Base-by-base conservation (phyloP, 2,888 invertebrate genomes). In the Lepeophtheirus nordmannii region DNA sequence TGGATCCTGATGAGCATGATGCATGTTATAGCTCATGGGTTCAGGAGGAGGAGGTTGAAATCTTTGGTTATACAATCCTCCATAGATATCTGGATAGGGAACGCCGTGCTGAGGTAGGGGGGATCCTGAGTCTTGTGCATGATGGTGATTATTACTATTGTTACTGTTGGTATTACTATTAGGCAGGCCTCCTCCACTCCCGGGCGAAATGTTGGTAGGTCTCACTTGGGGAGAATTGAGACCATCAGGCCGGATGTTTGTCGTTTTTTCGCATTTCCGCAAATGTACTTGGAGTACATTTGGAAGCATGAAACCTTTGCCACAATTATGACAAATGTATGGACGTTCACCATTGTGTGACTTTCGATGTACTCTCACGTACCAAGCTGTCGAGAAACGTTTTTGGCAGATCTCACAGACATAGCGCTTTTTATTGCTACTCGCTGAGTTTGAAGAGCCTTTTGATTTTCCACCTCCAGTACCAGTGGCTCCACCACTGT, bases 241-340 rank as follows among this genome's bases (percentile, higher is more conserved):
- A 20, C 38, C 17, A 1, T 38, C 65, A 20, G n/a, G 22, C 8
- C 17, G 14, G n/a, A 17, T 20, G 12, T 57, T 37, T 20, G 57
- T 58, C 39, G 57, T 65, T 38, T 65, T 65, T 40, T 65, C 65
- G 38, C 65, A 65, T 39, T 65, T 65, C 12, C 65, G 58, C 39
- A 65, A 39, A 37, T 65, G 65, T 10, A 65, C 65, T 37, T 65
- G 65, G 14, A 65, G 65, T 10, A 65, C 65, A 20, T 65, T 65
- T 10, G 65, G 65, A 17, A 65, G 65, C 65, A 65, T 65, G 39
- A 65, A 65, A 10, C 65, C 65, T 39, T 65, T 65, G 39, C 65
- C 65, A 23, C 65, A 65, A 37, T 65, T 65, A 40, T 65, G 53
- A 30, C 65, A 65, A 65, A 58, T 37, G 39, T 65, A 65, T 7